Evolutionary conservation across 37 sponge, comb jelly and placozoan genomes (phyloP), one percentile per base, ranked within the genome.

Genomic region (Eunapius fragilis): DNA sequence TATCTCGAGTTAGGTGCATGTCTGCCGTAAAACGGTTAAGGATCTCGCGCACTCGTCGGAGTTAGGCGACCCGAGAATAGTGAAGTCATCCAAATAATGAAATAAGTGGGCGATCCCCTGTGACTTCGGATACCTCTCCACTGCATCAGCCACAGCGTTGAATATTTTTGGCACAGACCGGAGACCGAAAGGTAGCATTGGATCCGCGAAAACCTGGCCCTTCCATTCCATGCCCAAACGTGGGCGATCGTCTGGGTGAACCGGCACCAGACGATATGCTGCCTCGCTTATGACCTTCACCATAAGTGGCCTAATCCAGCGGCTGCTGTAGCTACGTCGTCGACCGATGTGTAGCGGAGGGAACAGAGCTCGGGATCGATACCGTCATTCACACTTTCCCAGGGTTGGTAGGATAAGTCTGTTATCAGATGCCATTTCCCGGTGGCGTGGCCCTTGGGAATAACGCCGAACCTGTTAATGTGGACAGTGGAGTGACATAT

Each of bases 311-410:
- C 82, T 23, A 25, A 24, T 7, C 48, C 25, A 2, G 37, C 27
- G 14, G 49, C 25, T 26, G 37, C 49, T 10, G 12, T 23, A n/a
- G 70, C 89, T 4, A 71, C 78, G 31, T 68, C 35, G 37, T 88
- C 78, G 10, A 89, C 47, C 0, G 69, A 37, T 0, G 37, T 24
- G 32, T 89, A 89, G 5, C n/a, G 13, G 23, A 84, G 25, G 4
- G 85, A 89, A 49, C 70, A 31, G 31, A 78, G 37, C 25, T 83
- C 79, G 13, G 17, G 27, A 17, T 48, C 14, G 74, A 89, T 89
- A 34, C 84, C 89, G 72, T 83, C 84, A 10, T 89, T 89, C 36
- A 89, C 84, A 69, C 89, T 89, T 6, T 25, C 0, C 5, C 73
- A 49, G 10, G 67, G 72, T 25, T 79, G 89, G 2, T 49, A 75